phyloP scores from a whole-genome alignment of 2,113 vertebrate genomes.

The Microtus ochrogaster region DNA sequence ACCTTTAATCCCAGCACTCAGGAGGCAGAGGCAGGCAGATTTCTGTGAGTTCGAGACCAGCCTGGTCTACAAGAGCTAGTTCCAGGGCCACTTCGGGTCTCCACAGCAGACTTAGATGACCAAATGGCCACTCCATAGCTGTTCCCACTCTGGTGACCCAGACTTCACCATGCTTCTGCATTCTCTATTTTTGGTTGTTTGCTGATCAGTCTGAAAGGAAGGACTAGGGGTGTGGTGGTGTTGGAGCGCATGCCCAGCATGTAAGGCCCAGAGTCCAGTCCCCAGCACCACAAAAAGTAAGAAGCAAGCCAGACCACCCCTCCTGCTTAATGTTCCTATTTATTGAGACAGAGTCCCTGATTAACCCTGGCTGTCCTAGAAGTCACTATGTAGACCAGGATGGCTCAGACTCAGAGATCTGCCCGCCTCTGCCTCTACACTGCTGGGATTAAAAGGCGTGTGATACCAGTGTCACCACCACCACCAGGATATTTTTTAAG shows the following conservation, averaged over 20 bases:
- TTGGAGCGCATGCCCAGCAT: background rate
- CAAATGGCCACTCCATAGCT: background rate
- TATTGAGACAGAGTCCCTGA: background rate
- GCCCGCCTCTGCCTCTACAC: background rate
- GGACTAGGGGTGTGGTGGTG: too few species aligned
- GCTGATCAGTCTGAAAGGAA: background rate
- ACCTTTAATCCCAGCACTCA: too few species aligned
- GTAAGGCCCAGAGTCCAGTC: background rate
- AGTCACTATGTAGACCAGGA: background rate
- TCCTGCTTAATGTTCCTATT: background rate
- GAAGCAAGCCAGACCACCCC: background rate
- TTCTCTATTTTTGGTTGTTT: background rate
- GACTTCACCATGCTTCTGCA: background rate
- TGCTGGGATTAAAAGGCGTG: background rate
- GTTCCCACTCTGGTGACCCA: background rate
- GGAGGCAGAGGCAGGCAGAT: too few species aligned
- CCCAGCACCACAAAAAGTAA: background rate
- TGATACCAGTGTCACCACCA: too few species aligned
- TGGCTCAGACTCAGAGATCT: background rate
- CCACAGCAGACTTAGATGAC: background rate
- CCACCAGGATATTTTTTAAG: background rate
- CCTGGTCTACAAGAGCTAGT: too few species aligned
- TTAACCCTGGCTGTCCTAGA: background rate
- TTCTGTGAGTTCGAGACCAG: too few species aligned
- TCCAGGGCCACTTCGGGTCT: too few species aligned